Base-by-base conservation (phyloP, 2,113 vertebrate species). In the Ammodytes marinus region DNA sequence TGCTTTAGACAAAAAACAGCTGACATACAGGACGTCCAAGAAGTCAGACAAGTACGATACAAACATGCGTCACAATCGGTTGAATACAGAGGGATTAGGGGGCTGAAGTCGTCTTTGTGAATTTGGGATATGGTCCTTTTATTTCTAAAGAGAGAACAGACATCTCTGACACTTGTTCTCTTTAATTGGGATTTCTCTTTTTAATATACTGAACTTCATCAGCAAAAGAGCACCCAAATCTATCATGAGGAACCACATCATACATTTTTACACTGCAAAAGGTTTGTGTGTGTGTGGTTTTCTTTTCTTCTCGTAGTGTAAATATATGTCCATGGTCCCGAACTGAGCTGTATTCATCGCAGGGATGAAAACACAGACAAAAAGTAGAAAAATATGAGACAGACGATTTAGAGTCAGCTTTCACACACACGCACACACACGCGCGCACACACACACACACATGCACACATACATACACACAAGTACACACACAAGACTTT, bases 41-140 rank as follows among this genome's bases (percentile, higher is more conserved):
- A 91, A 85, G 74, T 91, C 84, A 93, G 92, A 94, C 91, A 86
- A 88, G 27, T 87, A 94, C 92, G 13, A 90, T 79, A 94, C 92
- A 71, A 93, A 93, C 93, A 94, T 94, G 93, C 92, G 88, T 91
- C 84, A 93, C 88, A 17, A 88, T 90, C 66, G 37, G 82, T 77
- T 79, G 85, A 79, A 77, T 86, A 87, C 84, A 82, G 75, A 80
- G 52, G 79, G 78, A 74, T 74, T 39, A 47, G 59, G 19, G 86
- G 77, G 70, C 27, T 39, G 65, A 79, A 65, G 84, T 72, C 2
- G 14, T 64, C 50, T 52, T 53, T 73, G 53, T 61, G 66, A 71
- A 72, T 79, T 88, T 77, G 15, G 49, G 59, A 53, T 87, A 53
- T 40, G 19, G 59, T 68, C 66, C 47, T 61, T 77, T 61, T 57